Evolutionary conservation across 1,140 invertebrate genomes (phyloP).

Genomic region (Orchesella cincta): DNA sequence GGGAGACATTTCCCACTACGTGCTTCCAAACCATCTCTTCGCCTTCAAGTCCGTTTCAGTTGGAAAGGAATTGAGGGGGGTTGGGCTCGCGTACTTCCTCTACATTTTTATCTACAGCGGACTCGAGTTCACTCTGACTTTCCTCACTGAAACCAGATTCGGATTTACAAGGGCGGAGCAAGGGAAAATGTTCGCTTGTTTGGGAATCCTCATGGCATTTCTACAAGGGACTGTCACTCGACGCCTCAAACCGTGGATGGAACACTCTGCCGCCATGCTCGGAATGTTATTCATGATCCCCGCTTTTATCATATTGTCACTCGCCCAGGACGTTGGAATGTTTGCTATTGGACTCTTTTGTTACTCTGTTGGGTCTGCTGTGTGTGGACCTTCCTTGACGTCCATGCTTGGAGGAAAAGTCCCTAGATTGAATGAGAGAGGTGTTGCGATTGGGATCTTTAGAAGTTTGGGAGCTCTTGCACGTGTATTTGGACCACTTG

Average conservation of each 20-base stretch:
- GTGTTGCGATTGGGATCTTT: slow-evolving; percentile 88
- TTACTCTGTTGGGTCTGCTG: slow-evolving; percentile 63
- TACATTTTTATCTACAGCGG: slow-evolving; percentile 97
- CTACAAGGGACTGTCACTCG: slow-evolving; percentile 89
- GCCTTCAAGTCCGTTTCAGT: slow-evolving; percentile 63
- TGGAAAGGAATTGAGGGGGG: slow-evolving; percentile 65
- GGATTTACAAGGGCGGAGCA: slow-evolving; percentile 92
- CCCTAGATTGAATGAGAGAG: slow-evolving; percentile 82
- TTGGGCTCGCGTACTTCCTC: slow-evolving; percentile 88
- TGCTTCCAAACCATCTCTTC: slow-evolving; percentile 71
- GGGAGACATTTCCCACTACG: slow-evolving; percentile 61
- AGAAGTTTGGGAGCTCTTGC: slow-evolving; percentile 90
- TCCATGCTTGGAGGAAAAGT: slow-evolving; percentile 80
- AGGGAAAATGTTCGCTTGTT: slow-evolving; percentile 95
- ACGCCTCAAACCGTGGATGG: slow-evolving; percentile 72
- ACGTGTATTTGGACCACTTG: slow-evolving; percentile 83
- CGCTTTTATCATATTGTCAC: slow-evolving; percentile 44
- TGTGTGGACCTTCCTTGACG: slow-evolving; percentile 87
- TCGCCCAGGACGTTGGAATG: slow-evolving; percentile 13
- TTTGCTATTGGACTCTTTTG: slow-evolving; percentile 40
- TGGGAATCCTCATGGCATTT: slow-evolving; percentile 89
- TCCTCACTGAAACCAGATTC: slow-evolving; percentile 91
- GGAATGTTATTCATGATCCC: slow-evolving; percentile 53
- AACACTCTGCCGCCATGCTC: slow-evolving; percentile 70
- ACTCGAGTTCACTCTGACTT: slow-evolving; percentile 95